Percentiles rank a stretch among this genome's conserved stretches.
Evolutionary conservation across 2,888 invertebrate genomes (phyloP).

Genomic region (Euplexia lucipara): DNA sequence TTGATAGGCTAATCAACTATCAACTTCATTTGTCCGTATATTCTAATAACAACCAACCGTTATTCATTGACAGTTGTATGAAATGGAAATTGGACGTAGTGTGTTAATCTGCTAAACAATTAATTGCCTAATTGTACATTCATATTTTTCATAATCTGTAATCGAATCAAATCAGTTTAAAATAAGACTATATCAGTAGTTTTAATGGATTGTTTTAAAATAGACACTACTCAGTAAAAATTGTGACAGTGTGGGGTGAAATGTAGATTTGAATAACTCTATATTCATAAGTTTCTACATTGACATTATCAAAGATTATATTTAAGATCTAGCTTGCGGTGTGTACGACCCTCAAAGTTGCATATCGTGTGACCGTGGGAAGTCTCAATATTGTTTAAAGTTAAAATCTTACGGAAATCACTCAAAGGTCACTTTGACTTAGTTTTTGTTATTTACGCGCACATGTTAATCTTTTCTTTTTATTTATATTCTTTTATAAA

Average conservation of each 20-base stretch:
- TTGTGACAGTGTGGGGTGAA: conserved; percentile 19
- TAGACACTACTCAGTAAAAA: conserved; percentile 23
- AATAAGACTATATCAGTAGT: conserved; percentile 40
- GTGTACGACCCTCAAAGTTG: conserved; percentile 20
- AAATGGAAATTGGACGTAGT: background rate
- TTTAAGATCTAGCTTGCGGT: conserved; percentile 12
- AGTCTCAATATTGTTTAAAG: conserved; percentile 17
- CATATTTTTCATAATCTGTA: background rate
- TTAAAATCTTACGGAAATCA: conserved; percentile 43
- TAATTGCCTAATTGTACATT: background rate
- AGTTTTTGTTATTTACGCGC: conserved; percentile 39
- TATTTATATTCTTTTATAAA: conserved; percentile 43
- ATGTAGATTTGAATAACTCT: conserved; percentile 22
- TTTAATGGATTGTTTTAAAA: conserved; percentile 19
- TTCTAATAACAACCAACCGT: background rate
- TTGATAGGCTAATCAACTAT: background rate
- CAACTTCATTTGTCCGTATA: background rate
- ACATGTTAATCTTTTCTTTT: conserved; percentile 36
- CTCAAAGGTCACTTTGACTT: conserved; percentile 32
- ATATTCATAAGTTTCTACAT: conserved; percentile 19
- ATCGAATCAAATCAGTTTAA: conserved; percentile 20
- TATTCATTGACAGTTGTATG: background rate
- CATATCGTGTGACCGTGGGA: conserved; percentile 36
- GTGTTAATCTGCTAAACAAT: background rate
- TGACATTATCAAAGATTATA: conserved; percentile 16